Evolutionary conservation across 2,888 invertebrate genomes (phyloP), one percentile per base, ranked within the genome.

Genomic region (Orthosia gracilis): DNA sequence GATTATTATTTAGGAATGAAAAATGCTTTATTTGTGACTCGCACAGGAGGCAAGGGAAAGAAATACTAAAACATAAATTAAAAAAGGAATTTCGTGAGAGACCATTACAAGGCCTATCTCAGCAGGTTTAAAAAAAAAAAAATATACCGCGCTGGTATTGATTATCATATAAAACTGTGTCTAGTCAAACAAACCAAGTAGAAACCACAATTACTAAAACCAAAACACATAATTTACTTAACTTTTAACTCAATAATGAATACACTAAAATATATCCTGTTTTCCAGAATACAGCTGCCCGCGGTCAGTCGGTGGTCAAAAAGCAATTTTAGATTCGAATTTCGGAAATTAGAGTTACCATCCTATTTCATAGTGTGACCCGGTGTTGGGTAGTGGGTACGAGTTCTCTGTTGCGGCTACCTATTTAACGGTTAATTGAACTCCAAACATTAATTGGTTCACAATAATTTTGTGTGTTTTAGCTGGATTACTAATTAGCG

Each of bases 341-440:
- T 90, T 88, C 82, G 82, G 68, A 87, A 92, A 91, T 92, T 91
- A 91, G 91, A 89, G 74, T 69, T 52, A 80, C 85, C 77, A 72
- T 76, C 65, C 80, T 76, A 83, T 78, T 80, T 82, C 61, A 69
- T 75, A 76, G 55, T 49, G 75, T 78, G 77, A 78, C 79, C 79
- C 73, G 80, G 79, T 85, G 86, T 88, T 83, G 78, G 82, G 76
- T 84, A 87, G 88, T 80, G 88, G 85, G 86, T 74, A 68, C 74
- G 81, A 82, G 87, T 90, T 88, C 89, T 88, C 89, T 89, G 87
- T 88, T 87, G 89, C 79, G 78, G 89, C 76, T 85, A 82, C 87
- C 89, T 91, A 93, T 93, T 92, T 91, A 89, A 88, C 91, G 90
- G 89, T 90, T 91, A 92, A 94, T 94, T 91, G 90, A 89, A 87